Percentiles rank a stretch among this genome's conserved stretches.
These are phyloP conservation scores for Epirrhoe alternata DNA, from an alignment of 2,888 invertebrate genomes.

Conservation along the genomic window DNA sequence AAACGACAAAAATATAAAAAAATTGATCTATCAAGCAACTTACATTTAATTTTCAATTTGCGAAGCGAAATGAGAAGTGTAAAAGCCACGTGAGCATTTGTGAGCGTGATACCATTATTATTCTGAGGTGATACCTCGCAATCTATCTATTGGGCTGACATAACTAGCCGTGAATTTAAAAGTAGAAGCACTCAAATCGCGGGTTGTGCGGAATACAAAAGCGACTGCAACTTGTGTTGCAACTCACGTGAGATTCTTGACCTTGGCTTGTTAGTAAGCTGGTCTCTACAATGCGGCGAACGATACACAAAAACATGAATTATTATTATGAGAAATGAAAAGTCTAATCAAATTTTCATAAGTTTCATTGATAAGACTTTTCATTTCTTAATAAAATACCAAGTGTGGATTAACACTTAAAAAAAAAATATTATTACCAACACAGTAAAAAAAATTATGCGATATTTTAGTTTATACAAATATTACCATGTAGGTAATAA, in stretches of 20 bases:
- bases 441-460: too few species aligned
- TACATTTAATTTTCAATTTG: not conserved
- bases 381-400: too few species aligned
- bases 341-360: too few species aligned
- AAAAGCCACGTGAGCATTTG: not conserved
- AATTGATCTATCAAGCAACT: not conserved
- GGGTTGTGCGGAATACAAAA: slow-evolving; percentile 5
- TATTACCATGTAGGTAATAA: too few species aligned
- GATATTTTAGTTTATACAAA: too few species aligned
- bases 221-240: slow-evolving; percentile 26
- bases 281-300: not conserved
- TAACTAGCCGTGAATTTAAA: not conserved
- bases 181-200: slow-evolving; percentile 10
- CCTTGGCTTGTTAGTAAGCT: slow-evolving; percentile 35
- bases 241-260: slow-evolving; percentile 26
- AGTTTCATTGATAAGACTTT: too few species aligned
- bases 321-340: too few species aligned
- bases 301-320: not conserved
- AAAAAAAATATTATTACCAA: too few species aligned
- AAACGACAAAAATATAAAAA: too few species aligned
- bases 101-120: too few species aligned
- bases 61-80: not conserved
- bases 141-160: not conserved
- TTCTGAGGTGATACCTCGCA: too few species aligned
- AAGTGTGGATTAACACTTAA: too few species aligned